Base-by-base conservation (phyloP, 2,888 invertebrate genomes). In the Rhagium mordax region DNA sequence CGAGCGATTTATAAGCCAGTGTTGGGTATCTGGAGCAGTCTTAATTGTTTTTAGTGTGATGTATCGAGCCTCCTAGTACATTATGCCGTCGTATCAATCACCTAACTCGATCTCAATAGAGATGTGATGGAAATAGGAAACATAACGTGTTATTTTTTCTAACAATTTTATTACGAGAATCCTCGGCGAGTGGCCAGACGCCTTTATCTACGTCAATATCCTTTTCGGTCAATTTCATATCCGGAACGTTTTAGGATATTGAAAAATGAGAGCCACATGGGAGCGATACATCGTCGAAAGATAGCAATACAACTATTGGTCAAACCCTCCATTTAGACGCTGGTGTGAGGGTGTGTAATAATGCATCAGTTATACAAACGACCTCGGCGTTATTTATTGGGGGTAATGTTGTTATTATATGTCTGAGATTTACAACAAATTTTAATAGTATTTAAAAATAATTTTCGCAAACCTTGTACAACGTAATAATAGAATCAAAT, bases 181-280 rank as follows among this genome's bases (percentile, higher is more conserved):
- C 57, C n/a, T 24, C 27, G 27, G 18, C 49, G 24, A 21, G 15
- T 21, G 66, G 33, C 48, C 41, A 65, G 65, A 66, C 57, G 51
- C 59, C 68, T 78, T 77, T 80, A 82, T 82, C 81, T 78, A 75
- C 79, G 79, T 83, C 83, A 81, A 83, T 83, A 83, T 83, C 81
- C 81, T 81, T 80, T 82, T 81, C 81, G 84, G 84, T 84, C 86
- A 85, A 85, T 86, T 86, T 85, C 82, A 84, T 84, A 85, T 84
- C 83, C 82, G 81, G 79, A 84, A 83, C 86, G 84, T 85, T 86
- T 85, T 85, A 85, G 84, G 85, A 86, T 86, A 86, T 86, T 86
- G 86, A 86, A 86, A 86, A 86, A 86, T 86, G 86, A 86, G 82
- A 77, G 84, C 83, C 86, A 81, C 85, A 75, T 80, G 86, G 85